A percentile compares a stretch with the other conserved stretches of the same genome.
phyloP scores from a whole-genome alignment of 1,140 invertebrate species.

The Pollicipes pollicipes region DNA sequence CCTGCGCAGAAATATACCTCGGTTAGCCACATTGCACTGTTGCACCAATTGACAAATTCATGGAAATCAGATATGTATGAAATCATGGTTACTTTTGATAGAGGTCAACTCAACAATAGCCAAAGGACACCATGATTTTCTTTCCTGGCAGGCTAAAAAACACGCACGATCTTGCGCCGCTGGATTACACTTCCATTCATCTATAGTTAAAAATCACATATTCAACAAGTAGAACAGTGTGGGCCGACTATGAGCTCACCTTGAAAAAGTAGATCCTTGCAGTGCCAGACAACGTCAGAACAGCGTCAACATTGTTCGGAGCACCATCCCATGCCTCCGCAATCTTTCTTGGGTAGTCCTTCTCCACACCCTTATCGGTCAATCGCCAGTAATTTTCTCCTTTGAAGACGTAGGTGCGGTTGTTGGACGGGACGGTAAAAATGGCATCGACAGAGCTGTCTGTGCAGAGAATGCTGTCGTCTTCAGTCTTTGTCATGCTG shows the following conservation, averaged over 20 bases:
- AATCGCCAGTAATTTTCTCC: conserved; percentile 35
- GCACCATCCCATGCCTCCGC: conserved; percentile 25
- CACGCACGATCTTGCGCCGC: too few species aligned
- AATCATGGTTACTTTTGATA: too few species aligned
- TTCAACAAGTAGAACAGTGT: neutral
- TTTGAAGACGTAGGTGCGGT: neutral
- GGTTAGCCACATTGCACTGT: neutral
- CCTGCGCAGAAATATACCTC: conserved; percentile 27
- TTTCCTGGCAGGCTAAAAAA: too few species aligned
- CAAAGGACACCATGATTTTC: neutral
- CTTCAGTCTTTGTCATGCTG: neutral
- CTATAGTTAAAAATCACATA: too few species aligned
- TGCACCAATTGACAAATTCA: too few species aligned
- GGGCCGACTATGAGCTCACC: conserved; percentile 6
- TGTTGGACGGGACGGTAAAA: neutral
- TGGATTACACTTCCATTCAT: neutral
- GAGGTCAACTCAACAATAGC: too few species aligned
- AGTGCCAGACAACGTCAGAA: conserved; percentile 22
- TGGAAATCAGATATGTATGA: too few species aligned
- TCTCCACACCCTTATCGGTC: conserved; percentile 55
- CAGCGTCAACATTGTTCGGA: conserved; percentile 27
- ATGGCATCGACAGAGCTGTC: neutral
- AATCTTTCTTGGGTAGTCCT: conserved; percentile 52
- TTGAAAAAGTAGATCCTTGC: conserved; percentile 31
- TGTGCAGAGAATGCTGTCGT: neutral